Base-by-base conservation (phyloP, 2,797 vertebrate species). In the Antennarius maculatus region DNA sequence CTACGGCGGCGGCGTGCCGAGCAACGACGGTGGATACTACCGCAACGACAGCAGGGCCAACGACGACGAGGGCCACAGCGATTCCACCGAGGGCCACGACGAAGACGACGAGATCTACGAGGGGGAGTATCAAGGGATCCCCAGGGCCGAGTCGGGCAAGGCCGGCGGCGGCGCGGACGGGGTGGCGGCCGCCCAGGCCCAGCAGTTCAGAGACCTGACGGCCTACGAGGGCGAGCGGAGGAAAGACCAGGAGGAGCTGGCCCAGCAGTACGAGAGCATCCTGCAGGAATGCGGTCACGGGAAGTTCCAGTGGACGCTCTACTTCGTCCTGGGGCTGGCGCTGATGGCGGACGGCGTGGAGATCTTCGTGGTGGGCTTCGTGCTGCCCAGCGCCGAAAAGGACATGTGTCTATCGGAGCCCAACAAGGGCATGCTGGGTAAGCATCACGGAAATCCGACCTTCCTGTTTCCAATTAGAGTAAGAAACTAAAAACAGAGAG, bases 351-450 rank as follows among this genome's bases (percentile, higher is more conserved):
- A 99, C 0, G 97, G 97, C 0, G 97, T 98, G 11, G 97, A 99
- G 91, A 91, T 98, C 88, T 99, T 99, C 4, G 97, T 99, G 85
- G 97, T 99, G 47, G 97, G 96, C 70, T 99, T 99, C 0, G 97
- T 99, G 69, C 90, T 99, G 43, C 97, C 97, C 85, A 97, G 96
- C 2, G 97, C 97, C 0, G 96, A 99, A 92, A 97, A 96, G 84
- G 97, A 99, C 86, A 98, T 99, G 97, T 99, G 97, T 85, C 91
- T 99, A 59, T 98, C 97, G 0, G 97, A 99, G 85, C 97, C 96
- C 77, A 98, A 97, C 92, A 99, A 97, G 85, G 96, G 97, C 84
- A 98, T 98, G 97, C 95, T 99, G 81, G 97, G 97, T 98, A 94
- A 96, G 96, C 83, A 1, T 29, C 37, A 1, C 27, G 47, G 2